Evolutionary conservation across 2,888 invertebrate genomes (phyloP).

Genomic region (Odontocerum albicorne): DNA sequence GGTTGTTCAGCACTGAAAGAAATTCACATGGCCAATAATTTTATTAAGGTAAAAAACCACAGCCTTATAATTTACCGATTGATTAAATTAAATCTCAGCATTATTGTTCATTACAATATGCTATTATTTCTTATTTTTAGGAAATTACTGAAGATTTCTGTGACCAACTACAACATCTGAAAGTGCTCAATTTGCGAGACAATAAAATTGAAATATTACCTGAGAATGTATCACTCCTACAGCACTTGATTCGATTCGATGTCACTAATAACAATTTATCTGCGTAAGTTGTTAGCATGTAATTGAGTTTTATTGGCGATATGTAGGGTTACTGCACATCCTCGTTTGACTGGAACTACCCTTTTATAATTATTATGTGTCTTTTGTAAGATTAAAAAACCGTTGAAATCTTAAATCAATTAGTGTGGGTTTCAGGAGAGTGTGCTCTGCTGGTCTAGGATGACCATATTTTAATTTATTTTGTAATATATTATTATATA

Average conservation of each 20-base stretch:
- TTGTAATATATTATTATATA: no score
- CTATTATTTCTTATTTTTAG: constrained; percentile 48
- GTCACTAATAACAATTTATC: constrained; percentile 76
- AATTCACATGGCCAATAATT: constrained; percentile 82
- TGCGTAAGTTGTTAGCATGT: constrained; percentile 42
- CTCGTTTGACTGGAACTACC: no score
- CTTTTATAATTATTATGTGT: no score
- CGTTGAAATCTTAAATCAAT: no score
- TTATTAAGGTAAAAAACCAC: constrained; percentile 65
- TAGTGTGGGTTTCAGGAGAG: no score
- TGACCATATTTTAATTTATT: no score
- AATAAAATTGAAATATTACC: constrained; percentile 79
- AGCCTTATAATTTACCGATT: neutral
- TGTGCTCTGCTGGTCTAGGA: no score
- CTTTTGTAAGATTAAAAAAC: no score
- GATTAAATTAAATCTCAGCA: constrained; percentile 5
- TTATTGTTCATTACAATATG: neutral
- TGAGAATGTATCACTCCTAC: constrained; percentile 73
- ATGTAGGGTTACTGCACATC: no score
- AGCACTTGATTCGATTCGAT: constrained; percentile 80
- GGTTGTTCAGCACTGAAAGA: constrained; percentile 78
- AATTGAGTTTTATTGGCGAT: no score
- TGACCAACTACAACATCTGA: constrained; percentile 71
- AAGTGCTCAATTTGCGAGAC: constrained; percentile 76
- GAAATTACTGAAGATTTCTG: constrained; percentile 71